A percentile compares a stretch with the other conserved stretches of the same genome.
These are phyloP conservation scores for Elephantulus edwardii DNA, from an alignment of 2,113 vertebrate species.

Conservation along the genomic window DNA sequence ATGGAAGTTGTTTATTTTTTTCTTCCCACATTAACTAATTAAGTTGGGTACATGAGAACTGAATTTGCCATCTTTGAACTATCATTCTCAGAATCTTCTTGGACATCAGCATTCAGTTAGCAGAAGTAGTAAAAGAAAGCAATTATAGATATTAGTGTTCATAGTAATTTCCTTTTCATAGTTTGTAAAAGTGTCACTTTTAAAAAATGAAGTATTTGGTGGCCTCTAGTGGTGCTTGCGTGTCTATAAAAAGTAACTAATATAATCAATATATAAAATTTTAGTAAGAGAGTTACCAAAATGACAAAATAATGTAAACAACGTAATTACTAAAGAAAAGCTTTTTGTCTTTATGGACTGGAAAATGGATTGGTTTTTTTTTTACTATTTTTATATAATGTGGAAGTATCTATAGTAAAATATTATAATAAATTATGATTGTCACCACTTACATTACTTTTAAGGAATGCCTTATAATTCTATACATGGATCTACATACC, in stretches of 20 bases:
- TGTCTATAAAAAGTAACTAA: constrained; percentile 50
- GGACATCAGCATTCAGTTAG: background rate
- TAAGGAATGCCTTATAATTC: constrained; percentile 37
- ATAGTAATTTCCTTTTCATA: background rate
- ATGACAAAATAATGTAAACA: constrained; percentile 2
- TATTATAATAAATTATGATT: constrained; percentile 36
- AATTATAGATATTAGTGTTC: background rate
- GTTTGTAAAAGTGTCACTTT: constrained; percentile 31
- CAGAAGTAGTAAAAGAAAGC: no score
- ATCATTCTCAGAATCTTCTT: no score
- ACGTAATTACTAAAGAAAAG: constrained; percentile 22
- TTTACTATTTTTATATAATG: constrained; percentile 17
- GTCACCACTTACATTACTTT: background rate
- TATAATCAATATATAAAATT: constrained; percentile 44
- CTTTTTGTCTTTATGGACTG: constrained; percentile 50
- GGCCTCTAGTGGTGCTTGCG: constrained; percentile 74
- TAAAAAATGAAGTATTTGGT: constrained; percentile 73
- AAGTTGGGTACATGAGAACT: background rate
- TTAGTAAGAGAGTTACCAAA: background rate
- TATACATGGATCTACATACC: background rate
- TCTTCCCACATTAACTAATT: background rate
- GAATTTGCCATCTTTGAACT: no score
- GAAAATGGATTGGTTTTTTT: constrained; percentile 41
- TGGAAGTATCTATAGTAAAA: background rate
- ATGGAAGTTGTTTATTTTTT: background rate